Conservation (phyloP, 2,113 vertebrate genomes). For the Sinocyclocheilus anshuiensis region DNA sequence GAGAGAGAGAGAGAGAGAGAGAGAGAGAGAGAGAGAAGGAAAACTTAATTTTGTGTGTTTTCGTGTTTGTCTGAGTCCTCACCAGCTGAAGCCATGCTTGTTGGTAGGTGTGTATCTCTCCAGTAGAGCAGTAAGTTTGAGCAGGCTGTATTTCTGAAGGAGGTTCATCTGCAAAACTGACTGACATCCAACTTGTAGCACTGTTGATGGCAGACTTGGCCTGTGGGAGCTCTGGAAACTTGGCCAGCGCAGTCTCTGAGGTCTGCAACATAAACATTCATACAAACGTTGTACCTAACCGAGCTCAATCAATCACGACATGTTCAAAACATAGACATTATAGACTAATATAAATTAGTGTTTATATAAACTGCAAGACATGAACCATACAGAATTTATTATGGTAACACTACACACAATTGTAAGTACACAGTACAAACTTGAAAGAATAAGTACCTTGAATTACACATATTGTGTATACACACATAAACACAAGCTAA, state of each 20-base stretch:
- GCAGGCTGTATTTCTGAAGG: constrained; percentile 93
- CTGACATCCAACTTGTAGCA: constrained; percentile 92
- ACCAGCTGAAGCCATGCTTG: constrained; percentile 98
- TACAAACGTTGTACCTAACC: neutral
- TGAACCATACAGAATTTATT: neutral
- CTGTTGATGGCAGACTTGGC: constrained; percentile 82
- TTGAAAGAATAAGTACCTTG: constrained; percentile 8
- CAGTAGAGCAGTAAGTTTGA: constrained; percentile 92
- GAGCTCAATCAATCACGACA: constrained; percentile 1
- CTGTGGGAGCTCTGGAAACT: constrained; percentile 95
- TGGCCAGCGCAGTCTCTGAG: constrained; percentile 92
- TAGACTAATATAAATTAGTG: neutral
- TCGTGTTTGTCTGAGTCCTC: constrained; percentile 60
- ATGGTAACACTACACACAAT: neutral
- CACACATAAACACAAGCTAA: constrained; percentile 31
- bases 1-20: neutral
- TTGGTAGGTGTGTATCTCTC: constrained; percentile 96
- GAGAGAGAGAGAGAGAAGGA: too few species aligned
- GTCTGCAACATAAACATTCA: constrained; percentile 61
- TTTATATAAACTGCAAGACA: neutral
- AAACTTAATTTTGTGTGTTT: too few species aligned
- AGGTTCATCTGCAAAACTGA: constrained; percentile 97
- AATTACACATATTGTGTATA: neutral
- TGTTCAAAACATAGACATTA: constrained; percentile 19
- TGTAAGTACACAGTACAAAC: neutral